Evolutionary conservation across 1,140 invertebrate species (phyloP), one percentile per base, ranked within the genome.

Genomic region (Drosophila asahinai): DNA sequence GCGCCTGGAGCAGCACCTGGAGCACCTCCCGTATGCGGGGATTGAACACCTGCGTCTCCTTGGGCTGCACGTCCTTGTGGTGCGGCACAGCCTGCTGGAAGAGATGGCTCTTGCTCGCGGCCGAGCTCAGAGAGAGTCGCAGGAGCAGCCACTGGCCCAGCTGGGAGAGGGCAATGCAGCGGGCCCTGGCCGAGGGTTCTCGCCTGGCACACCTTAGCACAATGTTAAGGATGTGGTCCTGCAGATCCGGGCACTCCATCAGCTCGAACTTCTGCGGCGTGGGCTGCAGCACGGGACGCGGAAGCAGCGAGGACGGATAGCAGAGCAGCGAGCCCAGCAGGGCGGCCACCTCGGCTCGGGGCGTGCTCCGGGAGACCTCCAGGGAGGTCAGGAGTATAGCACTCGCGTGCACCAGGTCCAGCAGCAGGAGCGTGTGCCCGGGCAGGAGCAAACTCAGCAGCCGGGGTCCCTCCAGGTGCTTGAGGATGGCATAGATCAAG

Each of bases 381-480:
- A 95, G 94, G 36, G 96, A 96, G 75, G 96, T 97, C 40, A 99
- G 94, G 76, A 99, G 95, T 7, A 97, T 95, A 78, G 97, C 97
- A 75, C 97, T 97, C 12, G 98, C 98, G 91, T 97, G 96, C 45
- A 99, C 96, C 80, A 99, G 97, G 94, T 99, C 98, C 25, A 98
- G 93, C 11, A 98, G 93, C 2, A 99, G 94, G 55, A 99, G 94
- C 8, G 98, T 97, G 77, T 97, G 97, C 7, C 98, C 98, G 33
- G 97, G 97, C 14, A 99, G 93, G 77, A 97, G 96, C 11, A 98
- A 93, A 43, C 97, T 98, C 65, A 99, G 96, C 91, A 98, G 96
- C 64, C 96, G 95, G 6, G 97, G 96, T 5, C 97, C 97, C 77
- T 96, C 95, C 61, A 95, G 79, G 81, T 95, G 94, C 64, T 95